Base-by-base conservation (phyloP, 1,140 invertebrate species). In the Dinoponera quadriceps region DNA sequence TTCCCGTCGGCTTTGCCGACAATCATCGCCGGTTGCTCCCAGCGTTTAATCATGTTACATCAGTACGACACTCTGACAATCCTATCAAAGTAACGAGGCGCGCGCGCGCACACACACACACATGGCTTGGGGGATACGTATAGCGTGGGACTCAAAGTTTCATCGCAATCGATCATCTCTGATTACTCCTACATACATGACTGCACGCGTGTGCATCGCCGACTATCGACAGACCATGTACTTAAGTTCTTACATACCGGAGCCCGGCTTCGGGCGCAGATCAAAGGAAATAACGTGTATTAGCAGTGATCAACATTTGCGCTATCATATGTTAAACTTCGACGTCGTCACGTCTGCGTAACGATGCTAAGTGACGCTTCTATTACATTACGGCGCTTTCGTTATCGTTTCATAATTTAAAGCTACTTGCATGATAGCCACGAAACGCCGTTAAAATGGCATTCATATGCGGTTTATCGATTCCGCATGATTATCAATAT, bases 41-140 rank as follows among this genome's bases (percentile, higher is more conserved):
- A 78, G 54, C 74, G 29, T 73, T 86, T 83, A 68, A 80, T 66
- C 65, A 59, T 57, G 60, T 72, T 66, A 59, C 48, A n/a, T 63
- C 44, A 54, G 68, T 55, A 25, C 60, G 63, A 66, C 51, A 72
- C 78, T 60, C 84, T 71, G 77, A 75, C 68, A 65, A 83, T 83
- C 60, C 59, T 78, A 51, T 83, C 84, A 57, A 60, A 65, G 57
- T 83, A 83, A 83, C 84, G 73, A 86, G 49, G 49, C 55, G 55
- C 54, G 71, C 66, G 38, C 38, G 38, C 38, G 38, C 38, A 9
- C 38, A 9, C 7, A 9, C 38, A 9, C 7, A 9, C 38, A 44
- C 38, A 44, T 9, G 25, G 25, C 66, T 27, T 13, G 55, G n/a
- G 20, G 63, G 29, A 55, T 57, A 44, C 25, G 20, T 65, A 66